Evolutionary conservation across 2,888 invertebrate genomes (phyloP), one percentile per base, ranked within the genome.

Genomic region (Octonoba sinensis): DNA sequence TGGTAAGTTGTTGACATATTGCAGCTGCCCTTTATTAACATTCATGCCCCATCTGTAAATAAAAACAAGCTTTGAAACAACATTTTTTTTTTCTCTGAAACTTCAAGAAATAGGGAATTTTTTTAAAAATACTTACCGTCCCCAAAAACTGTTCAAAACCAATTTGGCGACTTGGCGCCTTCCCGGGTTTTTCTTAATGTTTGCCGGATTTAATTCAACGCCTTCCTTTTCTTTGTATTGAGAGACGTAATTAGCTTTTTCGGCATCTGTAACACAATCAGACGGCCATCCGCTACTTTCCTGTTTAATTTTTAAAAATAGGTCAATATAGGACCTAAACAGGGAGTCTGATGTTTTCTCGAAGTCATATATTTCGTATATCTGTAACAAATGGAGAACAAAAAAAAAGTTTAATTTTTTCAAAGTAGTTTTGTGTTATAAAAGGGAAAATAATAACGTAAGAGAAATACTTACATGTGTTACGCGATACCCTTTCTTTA

Each of bases 251-350:
- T 18, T 16, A 6, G 12, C 2, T 8, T 56, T 49, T 18, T 22
- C n/a, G n/a, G 27, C 18, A 3, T 27, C 13, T 4, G 36, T 18
- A 20, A 11, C 12, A 27, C 60, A 72, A 4, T 16, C 24, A 1
- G 0, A 4, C 0, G 47, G 27, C 13, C n/a, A 74, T 4, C 46
- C 57, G 18, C 12, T 36, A 1, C 4, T 27, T 18, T 74, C 47
- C 24, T 74, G 69, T 27, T 69, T 60, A 24, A 60, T 62, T 69
- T 76, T 44, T 12, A 70, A n/a, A 54, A 70, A 64, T 12, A 70
- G 20, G 18, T 57, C 56, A 2, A 70, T 70, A 49, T 64, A 51
- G 0, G 27, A 59, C 22, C 3, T 15, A 46, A 74, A 74, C 0
- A 65, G 64, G 27, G 16, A 6, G 16, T 16, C 13, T 11, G 56